phyloP scores from a whole-genome alignment of 2,888 invertebrate species.

The Yponomeuta malinellus region DNA sequence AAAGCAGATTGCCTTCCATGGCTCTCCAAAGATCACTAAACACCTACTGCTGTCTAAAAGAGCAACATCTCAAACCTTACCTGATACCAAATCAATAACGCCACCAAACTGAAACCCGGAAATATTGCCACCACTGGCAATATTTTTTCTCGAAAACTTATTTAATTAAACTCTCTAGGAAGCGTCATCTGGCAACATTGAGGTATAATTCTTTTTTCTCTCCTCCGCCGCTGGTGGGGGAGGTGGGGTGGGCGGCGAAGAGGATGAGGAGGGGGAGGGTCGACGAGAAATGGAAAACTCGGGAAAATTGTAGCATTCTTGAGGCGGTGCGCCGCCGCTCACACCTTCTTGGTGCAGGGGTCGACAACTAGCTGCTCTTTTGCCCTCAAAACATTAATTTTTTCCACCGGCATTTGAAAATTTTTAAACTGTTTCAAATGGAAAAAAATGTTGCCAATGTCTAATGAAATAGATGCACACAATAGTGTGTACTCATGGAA shows the following conservation, averaged over 20 bases:
- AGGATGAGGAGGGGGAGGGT: constrained; percentile 40
- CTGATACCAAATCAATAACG: neutral
- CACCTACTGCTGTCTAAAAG: too few relatives aligned
- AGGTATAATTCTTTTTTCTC: constrained; percentile 61
- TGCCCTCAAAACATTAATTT: neutral
- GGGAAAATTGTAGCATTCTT: constrained; percentile 77
- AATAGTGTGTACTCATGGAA: too few relatives aligned
- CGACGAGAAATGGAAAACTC: constrained; percentile 75
- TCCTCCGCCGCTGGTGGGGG: constrained; percentile 27
- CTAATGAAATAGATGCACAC: too few relatives aligned
- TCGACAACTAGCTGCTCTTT: constrained; percentile 30
- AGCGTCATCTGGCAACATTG: constrained; percentile 49
- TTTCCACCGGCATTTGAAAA: neutral
- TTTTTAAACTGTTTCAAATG: too few relatives aligned
- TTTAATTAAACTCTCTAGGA: constrained; percentile 14
- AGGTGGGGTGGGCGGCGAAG: constrained; percentile 23
- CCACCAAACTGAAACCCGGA: neutral
- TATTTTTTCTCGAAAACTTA: neutral
- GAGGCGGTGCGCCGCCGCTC: constrained; percentile 69
- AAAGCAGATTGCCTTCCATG: too few relatives aligned
- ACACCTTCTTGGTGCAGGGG: constrained; percentile 64
- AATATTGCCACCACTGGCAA: neutral
- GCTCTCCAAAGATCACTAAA: too few relatives aligned
- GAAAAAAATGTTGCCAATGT: too few relatives aligned
- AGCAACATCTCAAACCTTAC: too few relatives aligned